Conservation (phyloP, 2,797 vertebrate species). For the Chiroxiphia lanceolata region DNA sequence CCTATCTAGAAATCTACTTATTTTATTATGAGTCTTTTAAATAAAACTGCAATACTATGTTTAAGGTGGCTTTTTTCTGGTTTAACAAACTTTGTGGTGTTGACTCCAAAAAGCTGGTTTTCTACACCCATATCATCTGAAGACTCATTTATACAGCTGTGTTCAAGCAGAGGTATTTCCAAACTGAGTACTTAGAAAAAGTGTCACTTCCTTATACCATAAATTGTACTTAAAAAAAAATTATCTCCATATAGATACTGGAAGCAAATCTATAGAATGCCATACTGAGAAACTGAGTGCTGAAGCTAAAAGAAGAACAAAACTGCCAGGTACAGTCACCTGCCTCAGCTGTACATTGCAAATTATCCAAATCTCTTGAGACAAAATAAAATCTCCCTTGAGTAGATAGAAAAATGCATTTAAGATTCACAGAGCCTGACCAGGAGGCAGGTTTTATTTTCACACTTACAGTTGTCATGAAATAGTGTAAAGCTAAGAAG, state of each 20-base stretch:
- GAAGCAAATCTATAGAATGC: background rate
- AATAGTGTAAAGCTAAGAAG: background rate
- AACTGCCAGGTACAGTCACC: rapidly evolving
- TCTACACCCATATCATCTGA: background rate
- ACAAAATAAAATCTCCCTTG: background rate
- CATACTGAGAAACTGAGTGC: rapidly evolving
- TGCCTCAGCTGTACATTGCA: background rate
- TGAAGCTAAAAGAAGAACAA: background rate
- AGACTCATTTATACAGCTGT: background rate
- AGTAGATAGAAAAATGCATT: background rate
- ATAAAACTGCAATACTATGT: background rate
- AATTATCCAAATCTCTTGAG: background rate
- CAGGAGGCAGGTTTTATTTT: background rate
- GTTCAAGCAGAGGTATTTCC: background rate
- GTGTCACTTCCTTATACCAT: rapidly evolving
- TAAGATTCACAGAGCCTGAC: background rate
- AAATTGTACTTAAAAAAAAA: background rate
- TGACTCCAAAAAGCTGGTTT: background rate
- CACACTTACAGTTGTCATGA: background rate
- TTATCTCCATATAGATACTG: background rate
- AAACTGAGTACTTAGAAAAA: background rate
- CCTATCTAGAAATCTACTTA: background rate
- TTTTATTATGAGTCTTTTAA: background rate
- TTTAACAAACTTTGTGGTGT: background rate
- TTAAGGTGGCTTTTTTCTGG: background rate